Evolutionary conservation across 2,113 vertebrate species (phyloP).

Genomic region (Leptosomus discolor): DNA sequence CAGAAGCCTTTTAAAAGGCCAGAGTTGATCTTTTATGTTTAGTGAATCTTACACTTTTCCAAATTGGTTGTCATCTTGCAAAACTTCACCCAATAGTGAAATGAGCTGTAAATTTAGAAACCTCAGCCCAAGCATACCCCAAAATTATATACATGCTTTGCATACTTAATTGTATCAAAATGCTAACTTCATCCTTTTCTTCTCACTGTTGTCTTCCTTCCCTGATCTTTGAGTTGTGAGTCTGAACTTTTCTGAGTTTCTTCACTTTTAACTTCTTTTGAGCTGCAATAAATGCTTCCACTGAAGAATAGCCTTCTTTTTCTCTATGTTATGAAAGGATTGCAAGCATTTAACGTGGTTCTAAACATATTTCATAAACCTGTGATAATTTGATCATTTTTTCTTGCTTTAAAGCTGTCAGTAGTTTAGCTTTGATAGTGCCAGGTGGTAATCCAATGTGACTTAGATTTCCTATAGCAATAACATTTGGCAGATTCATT

Average conservation of each 20-base stretch:
- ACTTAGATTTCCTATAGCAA: conserved; percentile 71
- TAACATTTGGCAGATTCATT: conserved; percentile 72
- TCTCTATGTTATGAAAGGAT: neutral
- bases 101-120: neutral
- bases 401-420: conserved; percentile 48
- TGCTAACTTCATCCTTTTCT: neutral
- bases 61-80: neutral
- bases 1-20: neutral
- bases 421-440: conserved; percentile 57
- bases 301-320: neutral
- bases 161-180: neutral
- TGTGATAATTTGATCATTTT: conserved; percentile 41
- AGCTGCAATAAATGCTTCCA: neutral
- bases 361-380: conserved; percentile 33
- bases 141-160: neutral
- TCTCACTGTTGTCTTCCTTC: neutral
- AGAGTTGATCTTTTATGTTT: neutral
- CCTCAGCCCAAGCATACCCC: neutral
- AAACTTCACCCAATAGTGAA: neutral
- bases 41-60: neutral
- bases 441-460: conserved; percentile 69
- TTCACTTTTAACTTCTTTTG: neutral
- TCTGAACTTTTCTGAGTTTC: neutral
- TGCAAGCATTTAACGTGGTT: neutral
- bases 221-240: neutral